These are phyloP conservation scores for Forficula auricularia DNA, from an alignment of 1,140 invertebrate genomes.

Conservation along the genomic window DNA sequence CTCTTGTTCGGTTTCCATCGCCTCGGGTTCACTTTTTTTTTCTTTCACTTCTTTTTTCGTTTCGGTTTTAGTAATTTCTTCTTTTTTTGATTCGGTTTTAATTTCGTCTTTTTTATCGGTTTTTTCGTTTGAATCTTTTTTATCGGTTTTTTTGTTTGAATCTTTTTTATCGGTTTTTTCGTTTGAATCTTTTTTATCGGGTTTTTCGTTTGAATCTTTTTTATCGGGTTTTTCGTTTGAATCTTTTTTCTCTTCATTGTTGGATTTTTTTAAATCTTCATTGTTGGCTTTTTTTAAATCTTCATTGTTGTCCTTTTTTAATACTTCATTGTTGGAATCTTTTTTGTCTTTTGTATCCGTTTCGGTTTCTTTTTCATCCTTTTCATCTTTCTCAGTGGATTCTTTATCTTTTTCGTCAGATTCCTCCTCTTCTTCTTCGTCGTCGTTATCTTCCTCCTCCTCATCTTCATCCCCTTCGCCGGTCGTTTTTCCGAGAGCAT, in stretches of 20 bases:
- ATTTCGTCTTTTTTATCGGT: slow-evolving; percentile 32
- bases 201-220: slow-evolving; percentile 29
- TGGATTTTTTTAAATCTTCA: too few species aligned
- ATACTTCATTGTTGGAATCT: slow-evolving; percentile 1
- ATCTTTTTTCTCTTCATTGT: too few species aligned
- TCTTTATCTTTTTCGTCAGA: slow-evolving; percentile 11
- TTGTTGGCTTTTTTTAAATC: too few species aligned
- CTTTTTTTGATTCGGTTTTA: slow-evolving; percentile 11
- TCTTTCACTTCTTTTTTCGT: slow-evolving; percentile 19
- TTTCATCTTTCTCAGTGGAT: slow-evolving; percentile 14
- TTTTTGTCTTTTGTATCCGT: slow-evolving; percentile 15
- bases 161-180: slow-evolving; percentile 14
- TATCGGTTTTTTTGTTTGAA: slow-evolving; percentile 13
- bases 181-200: slow-evolving; percentile 32
- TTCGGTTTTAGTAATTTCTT: slow-evolving; percentile 11
- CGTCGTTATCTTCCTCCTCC: slow-evolving; percentile 31
- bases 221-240: slow-evolving; percentile 40
- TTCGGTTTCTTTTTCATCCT: slow-evolving; percentile 21
- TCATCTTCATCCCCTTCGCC: slow-evolving; percentile 35
- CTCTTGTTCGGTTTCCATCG: too few species aligned
- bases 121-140: slow-evolving; percentile 25
- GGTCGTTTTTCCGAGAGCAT: slow-evolving; percentile 55
- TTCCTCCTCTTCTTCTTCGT: slow-evolving; percentile 29
- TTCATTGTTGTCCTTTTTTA: too few species aligned
- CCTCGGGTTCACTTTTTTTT: slow-evolving; percentile 14